Evolutionary conservation across 2,113 vertebrate genomes (phyloP).

Genomic region (Neodontobutis hainanensis): DNA sequence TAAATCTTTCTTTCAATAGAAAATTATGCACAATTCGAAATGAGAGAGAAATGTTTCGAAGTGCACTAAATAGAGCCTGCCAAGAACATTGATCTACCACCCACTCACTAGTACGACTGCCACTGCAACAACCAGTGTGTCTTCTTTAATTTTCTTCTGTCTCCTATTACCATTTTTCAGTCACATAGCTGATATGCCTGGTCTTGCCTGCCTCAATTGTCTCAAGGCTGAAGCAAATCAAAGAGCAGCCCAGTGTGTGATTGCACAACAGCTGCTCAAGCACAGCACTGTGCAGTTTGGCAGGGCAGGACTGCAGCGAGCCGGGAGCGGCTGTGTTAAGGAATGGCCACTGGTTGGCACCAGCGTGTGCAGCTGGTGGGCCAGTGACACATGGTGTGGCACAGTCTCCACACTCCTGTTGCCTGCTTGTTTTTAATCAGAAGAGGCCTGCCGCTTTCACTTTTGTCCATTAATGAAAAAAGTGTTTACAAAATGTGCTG

Average conservation of each 20-base stretch:
- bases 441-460: constrained; percentile 35
- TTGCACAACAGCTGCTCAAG: constrained; percentile 78
- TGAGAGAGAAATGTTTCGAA: constrained; percentile 63
- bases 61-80: constrained; percentile 68
- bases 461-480: constrained; percentile 37
- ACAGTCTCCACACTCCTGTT: constrained; percentile 7
- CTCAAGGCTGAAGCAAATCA: constrained; percentile 71
- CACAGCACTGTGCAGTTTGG: constrained; percentile 51
- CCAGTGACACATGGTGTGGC: constrained; percentile 40
- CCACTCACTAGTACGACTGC: constrained; percentile 66
- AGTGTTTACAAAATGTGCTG: constrained; percentile 34
- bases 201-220: constrained; percentile 81
- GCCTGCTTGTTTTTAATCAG: constrained; percentile 9
- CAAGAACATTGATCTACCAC: constrained; percentile 71
- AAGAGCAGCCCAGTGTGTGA: constrained; percentile 71
- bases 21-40: constrained; percentile 60
- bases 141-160: constrained; percentile 74
- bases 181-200: constrained; percentile 81
- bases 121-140: constrained; percentile 67
- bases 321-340: constrained; percentile 20
- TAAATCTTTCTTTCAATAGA: constrained; percentile 58
- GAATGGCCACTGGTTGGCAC: constrained; percentile 43
- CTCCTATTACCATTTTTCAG: constrained; percentile 74
- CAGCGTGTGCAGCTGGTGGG: constrained; percentile 50
- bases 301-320: constrained; percentile 39